These are phyloP conservation scores for Melipona bicolor DNA, from an alignment of 2,888 invertebrate species.

Conservation along the genomic window DNA sequence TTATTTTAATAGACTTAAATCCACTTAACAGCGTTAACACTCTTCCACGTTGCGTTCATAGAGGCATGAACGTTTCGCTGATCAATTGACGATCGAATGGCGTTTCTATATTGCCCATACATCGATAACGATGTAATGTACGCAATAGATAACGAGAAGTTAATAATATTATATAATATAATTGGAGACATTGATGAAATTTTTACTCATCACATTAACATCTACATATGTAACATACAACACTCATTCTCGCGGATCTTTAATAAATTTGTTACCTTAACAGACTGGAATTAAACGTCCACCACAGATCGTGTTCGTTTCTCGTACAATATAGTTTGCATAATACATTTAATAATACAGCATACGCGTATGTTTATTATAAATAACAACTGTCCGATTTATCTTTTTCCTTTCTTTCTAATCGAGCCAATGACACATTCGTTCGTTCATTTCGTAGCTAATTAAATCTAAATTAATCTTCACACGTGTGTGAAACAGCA, in stretches of 20 bases:
- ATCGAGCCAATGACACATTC: too few species aligned
- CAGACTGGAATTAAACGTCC: background rate
- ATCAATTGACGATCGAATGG: background rate
- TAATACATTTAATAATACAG: too few species aligned
- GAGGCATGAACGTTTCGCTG: background rate
- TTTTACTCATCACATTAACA: background rate
- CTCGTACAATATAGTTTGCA: too few species aligned
- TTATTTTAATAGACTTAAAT: background rate
- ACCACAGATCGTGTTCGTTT: background rate
- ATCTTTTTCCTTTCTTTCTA: background rate
- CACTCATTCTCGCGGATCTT: background rate
- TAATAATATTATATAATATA: background rate
- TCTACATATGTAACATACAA: background rate
- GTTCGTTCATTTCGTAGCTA: background rate
- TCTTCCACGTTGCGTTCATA: background rate
- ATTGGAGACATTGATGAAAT: background rate
- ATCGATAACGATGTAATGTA: slow-evolving; percentile 6
- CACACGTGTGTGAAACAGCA: background rate
- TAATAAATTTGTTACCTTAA: background rate
- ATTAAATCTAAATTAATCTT: background rate
- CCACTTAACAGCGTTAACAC: background rate
- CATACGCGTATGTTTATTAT: background rate
- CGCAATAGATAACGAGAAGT: background rate
- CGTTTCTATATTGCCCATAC: background rate
- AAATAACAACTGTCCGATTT: background rate